Evolutionary conservation across 2,888 invertebrate species (phyloP), one percentile per base, ranked within the genome.

Genomic region (Leptinotarsa tumamoca): DNA sequence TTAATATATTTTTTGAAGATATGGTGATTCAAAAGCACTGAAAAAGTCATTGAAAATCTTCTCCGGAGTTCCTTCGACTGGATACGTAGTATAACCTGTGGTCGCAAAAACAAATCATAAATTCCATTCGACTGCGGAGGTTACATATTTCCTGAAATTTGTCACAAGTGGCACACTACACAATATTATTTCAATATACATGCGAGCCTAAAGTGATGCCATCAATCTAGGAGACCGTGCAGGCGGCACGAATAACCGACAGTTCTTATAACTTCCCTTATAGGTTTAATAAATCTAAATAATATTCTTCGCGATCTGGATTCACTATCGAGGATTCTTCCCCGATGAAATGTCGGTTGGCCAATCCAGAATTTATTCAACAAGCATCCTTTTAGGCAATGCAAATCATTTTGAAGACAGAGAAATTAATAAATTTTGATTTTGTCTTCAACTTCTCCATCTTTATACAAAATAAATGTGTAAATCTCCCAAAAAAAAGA

Each of bases 231-330:
- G 76, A 75, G 82, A 80, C 78, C 78, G 72, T 76, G 80, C 81
- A 81, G 78, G 78, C 77, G 80, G 78, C 80, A 80, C 77, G 79
- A 81, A 82, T 80, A 80, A 82, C 82, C 83, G 83, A 82, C 85
- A 83, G 84, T 84, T 85, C 85, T 86, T 87, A 87, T 87, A 86
- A 84, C 87, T 85, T 86, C 86, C 85, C 84, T 84, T 85, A 85
- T 85, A 84, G 83, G 82, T 81, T 83, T 85, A 86, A 87, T 87
- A 87, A 87, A 87, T 87, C 86, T 87, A 85, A 87, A 87, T 87
- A 87, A 87, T 87, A 86, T 85, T 83, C 84, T 83, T 82, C 80
- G 85, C 84, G 72, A 72, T 63, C n/a, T 63, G 63, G 33, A 33
- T 63, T 63, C 63, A 63, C 14, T 63, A 33, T 52, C 52, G 52